Base-by-base conservation (phyloP, 2,797 vertebrate genomes). In the Sebastes cheni region DNA sequence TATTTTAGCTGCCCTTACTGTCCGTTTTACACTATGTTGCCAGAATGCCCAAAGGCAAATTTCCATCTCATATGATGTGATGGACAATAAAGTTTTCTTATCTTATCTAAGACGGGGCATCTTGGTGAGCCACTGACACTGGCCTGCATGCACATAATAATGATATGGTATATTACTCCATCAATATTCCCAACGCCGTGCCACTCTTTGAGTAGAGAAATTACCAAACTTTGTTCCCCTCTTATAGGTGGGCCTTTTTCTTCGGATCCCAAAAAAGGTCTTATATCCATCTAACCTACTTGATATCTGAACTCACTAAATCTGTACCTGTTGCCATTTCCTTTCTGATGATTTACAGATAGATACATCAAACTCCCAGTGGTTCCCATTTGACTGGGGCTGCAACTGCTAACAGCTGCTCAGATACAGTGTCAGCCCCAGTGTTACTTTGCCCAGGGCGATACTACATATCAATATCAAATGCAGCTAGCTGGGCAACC, bases 401-500 rank as follows among this genome's bases (percentile, higher is more conserved):
- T 65, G 39, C 67, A 59, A 36, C 62, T 69, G 54, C 76, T 56
- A 80, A 67, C 39, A 77, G 62, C 30, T 72, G 64, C 70, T 72
- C 52, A 46, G 55, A 82, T 60, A 64, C 36, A 46, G 64, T 22
- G 30, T 65, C 23, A 67, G 34, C 7, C n/a, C 10, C n/a, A 20
- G 25, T 52, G 30, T 50, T 75, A 60, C 27, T 77, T 64, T 65
- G 69, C 42, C 64, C 36, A 27, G 32, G 27, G 74, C 67, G 72
- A 66, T 72, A 34, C 22, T 32, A 52, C 56, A 78, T 13, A 62
- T 72, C 64, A 74, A 54, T 74, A 56, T 67, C 55, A 66, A 73
- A 76, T 32, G 27, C 56, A 69, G 71, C 42, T 39, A 67, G 5
- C 34, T 58, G 50, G 39, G 50, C 34, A 62, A 64, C 27, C 4